Base-by-base conservation (phyloP, 2,888 invertebrate genomes). In the Allacma fusca region DNA sequence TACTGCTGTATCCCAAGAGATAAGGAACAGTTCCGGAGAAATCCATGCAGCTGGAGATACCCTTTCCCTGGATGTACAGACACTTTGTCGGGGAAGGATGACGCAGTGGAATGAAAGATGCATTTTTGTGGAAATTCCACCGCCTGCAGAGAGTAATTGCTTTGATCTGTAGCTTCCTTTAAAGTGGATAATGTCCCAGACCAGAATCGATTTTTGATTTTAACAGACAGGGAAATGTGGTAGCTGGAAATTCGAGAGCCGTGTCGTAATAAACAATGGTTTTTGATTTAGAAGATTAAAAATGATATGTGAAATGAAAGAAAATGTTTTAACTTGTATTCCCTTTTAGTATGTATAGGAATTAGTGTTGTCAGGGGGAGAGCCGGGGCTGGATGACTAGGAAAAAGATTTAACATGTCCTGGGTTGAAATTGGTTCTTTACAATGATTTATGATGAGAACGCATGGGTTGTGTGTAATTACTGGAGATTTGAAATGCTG, bases 371-470 rank as follows among this genome's bases (percentile, higher is more conserved):
- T 50, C n/a, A 50, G 50, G 50, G n/a, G n/a, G 50, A 13, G 19
- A n/a, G 50, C 19, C 9, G 50, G 50, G 50, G 50, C 16, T 50
- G 50, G 50, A 50, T 50, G 50, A 50, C 50, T 50, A 13, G 50
- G 50, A 50, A 50, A 50, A 50, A 50, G 50, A 50, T 50, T 50
- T 50, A 50, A 50, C 50, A 50, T 5, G 50, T 50, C 19, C 50
- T 1, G 16, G n/a, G 9, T 50, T 50, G 50, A 50, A 50, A 50
- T 50, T 50, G 50, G 50, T 50, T 50, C 50, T 50, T 50, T 50
- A 50, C 50, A 50, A 50, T 50, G 50, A 50, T 50, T 50, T 50
- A 50, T 50, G 50, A 50, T 50, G 50, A 50, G 50, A 50, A 50
- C 50, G 50, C 50, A 16, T 40, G 50, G 50, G 50, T 50, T 50